These are phyloP conservation scores for Rutilus rutilus DNA, from an alignment of 2,113 vertebrate genomes.

Conservation along the genomic window DNA sequence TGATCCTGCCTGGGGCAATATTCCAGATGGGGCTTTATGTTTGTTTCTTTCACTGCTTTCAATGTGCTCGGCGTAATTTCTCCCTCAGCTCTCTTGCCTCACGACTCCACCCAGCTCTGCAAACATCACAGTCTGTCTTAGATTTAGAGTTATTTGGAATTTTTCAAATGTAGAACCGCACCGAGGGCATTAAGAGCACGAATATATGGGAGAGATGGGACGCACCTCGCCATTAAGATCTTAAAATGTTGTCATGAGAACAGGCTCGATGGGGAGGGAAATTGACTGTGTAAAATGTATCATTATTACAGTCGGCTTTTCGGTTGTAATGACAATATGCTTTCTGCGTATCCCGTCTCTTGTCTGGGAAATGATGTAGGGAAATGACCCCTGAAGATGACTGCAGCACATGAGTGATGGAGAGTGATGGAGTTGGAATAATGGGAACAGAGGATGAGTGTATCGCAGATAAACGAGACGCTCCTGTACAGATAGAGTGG, in stretches of 20 bases:
- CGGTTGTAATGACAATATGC: slow-evolving; percentile 77
- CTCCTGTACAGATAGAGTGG: background rate
- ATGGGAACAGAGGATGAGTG: slow-evolving; percentile 49
- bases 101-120: slow-evolving; percentile 49
- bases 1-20: slow-evolving; percentile 64
- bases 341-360: slow-evolving; percentile 74
- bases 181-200: slow-evolving; percentile 47
- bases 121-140: slow-evolving; percentile 49
- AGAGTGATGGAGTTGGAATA: slow-evolving; percentile 61
- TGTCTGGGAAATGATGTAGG: slow-evolving; percentile 68
- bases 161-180: slow-evolving; percentile 51
- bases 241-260: slow-evolving; percentile 69
- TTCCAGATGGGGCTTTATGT: slow-evolving; percentile 64
- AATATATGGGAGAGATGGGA: slow-evolving; percentile 37
- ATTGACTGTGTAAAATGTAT: slow-evolving; percentile 79
- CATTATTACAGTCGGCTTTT: slow-evolving; percentile 73
- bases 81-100: slow-evolving; percentile 60
- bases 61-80: slow-evolving; percentile 62
- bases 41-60: slow-evolving; percentile 55
- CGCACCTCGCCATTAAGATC: slow-evolving; percentile 57
- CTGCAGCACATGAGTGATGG: slow-evolving; percentile 67
- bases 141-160: slow-evolving; percentile 54
- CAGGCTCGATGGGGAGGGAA: slow-evolving; percentile 72
- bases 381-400: slow-evolving; percentile 76
- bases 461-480: background rate